A percentile compares a stretch with the other conserved stretches of the same genome.
phyloP scores from a whole-genome alignment of 2,888 invertebrate species.

The Scaptomyza reducta region DNA sequence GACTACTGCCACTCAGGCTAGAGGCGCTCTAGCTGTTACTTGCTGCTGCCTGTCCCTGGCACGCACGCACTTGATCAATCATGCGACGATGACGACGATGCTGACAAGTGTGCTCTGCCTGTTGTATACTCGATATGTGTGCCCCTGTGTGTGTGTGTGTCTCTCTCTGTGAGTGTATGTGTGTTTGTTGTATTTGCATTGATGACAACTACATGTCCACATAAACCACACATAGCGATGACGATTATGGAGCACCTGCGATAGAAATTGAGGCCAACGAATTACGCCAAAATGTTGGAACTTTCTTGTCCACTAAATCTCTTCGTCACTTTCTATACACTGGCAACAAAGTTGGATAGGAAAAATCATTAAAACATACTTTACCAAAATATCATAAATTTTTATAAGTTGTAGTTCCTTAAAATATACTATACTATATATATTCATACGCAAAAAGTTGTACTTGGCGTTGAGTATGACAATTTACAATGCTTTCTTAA shows the following conservation, averaged over 20 bases:
- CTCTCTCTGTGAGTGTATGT: slow-evolving; percentile 23
- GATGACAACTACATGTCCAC: slow-evolving; percentile 75
- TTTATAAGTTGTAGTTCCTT: too few relatives aligned
- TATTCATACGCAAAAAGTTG: too few relatives aligned
- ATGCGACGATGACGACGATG: slow-evolving; percentile 63
- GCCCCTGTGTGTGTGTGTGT: slow-evolving; percentile 20
- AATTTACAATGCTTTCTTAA: too few relatives aligned
- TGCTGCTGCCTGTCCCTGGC: slow-evolving; percentile 51
- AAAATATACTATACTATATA: too few relatives aligned
- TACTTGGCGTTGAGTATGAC: too few relatives aligned
- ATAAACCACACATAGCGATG: slow-evolving; percentile 35
- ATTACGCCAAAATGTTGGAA: slow-evolving; percentile 57
- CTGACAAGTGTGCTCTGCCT: slow-evolving; percentile 56
- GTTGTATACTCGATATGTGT: not conserved
- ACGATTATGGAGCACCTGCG: slow-evolving; percentile 74
- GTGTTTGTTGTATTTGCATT: slow-evolving; percentile 69
- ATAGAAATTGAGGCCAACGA: slow-evolving; percentile 22
- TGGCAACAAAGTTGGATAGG: too few relatives aligned
- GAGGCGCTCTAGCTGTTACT: slow-evolving; percentile 2
- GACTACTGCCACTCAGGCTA: slow-evolving; percentile 11
- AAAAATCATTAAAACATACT: too few relatives aligned
- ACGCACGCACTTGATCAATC: slow-evolving; percentile 78
- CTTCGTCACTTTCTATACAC: not conserved
- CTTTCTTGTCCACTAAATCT: not conserved
- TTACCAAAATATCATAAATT: too few relatives aligned